Conservation (phyloP, 1,140 invertebrate species). For the Metaphire vulgaris region DNA sequence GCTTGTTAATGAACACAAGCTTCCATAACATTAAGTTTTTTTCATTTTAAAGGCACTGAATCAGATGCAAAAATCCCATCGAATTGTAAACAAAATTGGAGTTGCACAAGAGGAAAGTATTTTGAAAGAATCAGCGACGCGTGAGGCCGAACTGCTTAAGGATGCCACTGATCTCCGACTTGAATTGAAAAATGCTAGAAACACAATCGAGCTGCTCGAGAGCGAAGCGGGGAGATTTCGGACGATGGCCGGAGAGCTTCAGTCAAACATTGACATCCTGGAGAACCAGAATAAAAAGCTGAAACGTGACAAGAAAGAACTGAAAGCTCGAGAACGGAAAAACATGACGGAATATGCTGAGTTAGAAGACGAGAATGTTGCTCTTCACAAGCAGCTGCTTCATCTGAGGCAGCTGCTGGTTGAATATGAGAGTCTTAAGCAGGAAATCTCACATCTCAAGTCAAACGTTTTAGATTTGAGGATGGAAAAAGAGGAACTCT, state of each 20-base stretch:
- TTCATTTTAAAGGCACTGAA: not conserved
- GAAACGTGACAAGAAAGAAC: constrained; percentile 72
- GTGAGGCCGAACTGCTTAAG: not conserved
- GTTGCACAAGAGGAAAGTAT: constrained; percentile 95
- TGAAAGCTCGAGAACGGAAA: constrained; percentile 80
- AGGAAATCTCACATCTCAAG: constrained; percentile 74
- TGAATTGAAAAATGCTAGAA: not conserved
- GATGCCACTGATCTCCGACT: not conserved
- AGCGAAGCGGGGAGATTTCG: not conserved
- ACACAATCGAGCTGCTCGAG: not conserved
- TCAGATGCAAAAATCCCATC: constrained; percentile 54
- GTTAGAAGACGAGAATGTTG: constrained; percentile 96
- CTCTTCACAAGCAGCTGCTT: constrained; percentile 86
- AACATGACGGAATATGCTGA: constrained; percentile 88
- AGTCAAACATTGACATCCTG: not conserved
- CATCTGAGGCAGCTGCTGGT: constrained; percentile 72
- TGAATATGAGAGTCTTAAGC: constrained; percentile 95
- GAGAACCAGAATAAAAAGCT: constrained; percentile 46
- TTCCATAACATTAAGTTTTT: not conserved
- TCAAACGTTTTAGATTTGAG: constrained; percentile 51
- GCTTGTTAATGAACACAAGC: no score
- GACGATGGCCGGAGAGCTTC: not conserved
- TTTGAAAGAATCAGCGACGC: constrained; percentile 61
- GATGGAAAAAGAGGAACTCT: constrained; percentile 58
- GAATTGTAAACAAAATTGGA: constrained; percentile 82